These are phyloP conservation scores for Poeciliopsis paucimaculata DNA, from an alignment of 2,797 vertebrate genomes.

Conservation along the genomic window DNA sequence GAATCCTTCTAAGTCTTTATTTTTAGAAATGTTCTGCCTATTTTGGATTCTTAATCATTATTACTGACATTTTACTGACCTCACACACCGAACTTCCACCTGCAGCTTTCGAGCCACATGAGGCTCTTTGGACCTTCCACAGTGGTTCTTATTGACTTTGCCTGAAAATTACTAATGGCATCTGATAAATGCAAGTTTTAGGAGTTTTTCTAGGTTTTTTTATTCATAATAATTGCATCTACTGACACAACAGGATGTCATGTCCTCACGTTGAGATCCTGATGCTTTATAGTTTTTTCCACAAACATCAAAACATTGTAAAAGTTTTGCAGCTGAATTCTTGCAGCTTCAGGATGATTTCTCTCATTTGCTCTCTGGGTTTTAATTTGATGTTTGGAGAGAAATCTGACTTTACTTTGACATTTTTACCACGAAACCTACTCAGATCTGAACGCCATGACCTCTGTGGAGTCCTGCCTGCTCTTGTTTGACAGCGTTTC, in stretches of 20 bases:
- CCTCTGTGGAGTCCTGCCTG: conserved; percentile 35
- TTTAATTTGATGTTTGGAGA: neutral
- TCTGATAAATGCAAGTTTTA: neutral
- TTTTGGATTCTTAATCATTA: neutral
- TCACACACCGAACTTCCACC: neutral
- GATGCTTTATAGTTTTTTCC: too few species aligned
- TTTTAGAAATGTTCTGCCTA: neutral
- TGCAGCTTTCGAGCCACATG: too few species aligned
- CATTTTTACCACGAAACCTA: conserved; percentile 20
- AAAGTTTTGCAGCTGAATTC: neutral
- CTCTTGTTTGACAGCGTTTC: conserved; percentile 41
- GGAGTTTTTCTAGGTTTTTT: neutral
- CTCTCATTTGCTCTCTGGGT: neutral
- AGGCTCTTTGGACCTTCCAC: too few species aligned
- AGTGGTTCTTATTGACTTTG: too few species aligned
- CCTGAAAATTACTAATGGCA: too few species aligned
- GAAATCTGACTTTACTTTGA: neutral
- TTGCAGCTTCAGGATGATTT: neutral
- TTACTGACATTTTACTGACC: neutral
- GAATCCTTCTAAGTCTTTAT: neutral
- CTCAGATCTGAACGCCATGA: conserved; percentile 27
- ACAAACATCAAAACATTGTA: too few species aligned
- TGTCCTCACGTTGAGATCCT: too few species aligned
- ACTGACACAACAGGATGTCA: too few species aligned
- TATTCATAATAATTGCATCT: too few species aligned